These are phyloP conservation scores for Pangasianodon gigas DNA, from an alignment of 2,113 vertebrate species.

Conservation along the genomic window DNA sequence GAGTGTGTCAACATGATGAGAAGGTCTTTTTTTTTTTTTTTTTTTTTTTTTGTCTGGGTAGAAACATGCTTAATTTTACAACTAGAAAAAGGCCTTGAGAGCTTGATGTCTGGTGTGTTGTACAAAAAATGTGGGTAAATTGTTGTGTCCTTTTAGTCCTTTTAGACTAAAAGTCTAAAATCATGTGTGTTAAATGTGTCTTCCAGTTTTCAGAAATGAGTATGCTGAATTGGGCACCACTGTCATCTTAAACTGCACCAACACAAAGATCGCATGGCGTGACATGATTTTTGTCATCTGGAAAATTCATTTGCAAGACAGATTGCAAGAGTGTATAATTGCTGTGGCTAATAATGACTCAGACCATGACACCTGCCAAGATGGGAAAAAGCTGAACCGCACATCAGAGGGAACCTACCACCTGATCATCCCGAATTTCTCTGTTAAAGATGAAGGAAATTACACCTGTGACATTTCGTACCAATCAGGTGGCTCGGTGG, in stretches of 20 bases:
- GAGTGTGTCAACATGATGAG: neutral
- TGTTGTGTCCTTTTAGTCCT: too few species aligned
- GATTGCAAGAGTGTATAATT: constrained; percentile 48
- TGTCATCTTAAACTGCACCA: constrained; percentile 60
- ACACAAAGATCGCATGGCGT: constrained; percentile 48
- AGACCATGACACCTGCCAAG: constrained; percentile 49
- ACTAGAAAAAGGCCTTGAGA: neutral
- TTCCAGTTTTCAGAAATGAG: constrained; percentile 55
- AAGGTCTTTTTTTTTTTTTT: neutral
- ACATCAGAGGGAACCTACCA: constrained; percentile 34
- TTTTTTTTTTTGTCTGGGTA: neutral
- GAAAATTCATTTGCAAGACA: constrained; percentile 42
- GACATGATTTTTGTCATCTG: constrained; percentile 65
- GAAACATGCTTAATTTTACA: neutral
- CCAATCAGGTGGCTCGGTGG: neutral
- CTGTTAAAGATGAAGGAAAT: constrained; percentile 59
- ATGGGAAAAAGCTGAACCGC: constrained; percentile 59
- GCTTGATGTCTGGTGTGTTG: neutral
- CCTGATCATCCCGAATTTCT: constrained; percentile 68
- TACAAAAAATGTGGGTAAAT: neutral
- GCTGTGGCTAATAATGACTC: rapidly evolving
- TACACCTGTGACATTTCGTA: constrained; percentile 64
- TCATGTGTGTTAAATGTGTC: constrained; percentile 5
- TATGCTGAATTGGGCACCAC: constrained; percentile 46
- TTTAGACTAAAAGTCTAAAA: neutral